Base-by-base conservation (phyloP, 2,797 vertebrate species). In the Myiotriccus ornatus region DNA sequence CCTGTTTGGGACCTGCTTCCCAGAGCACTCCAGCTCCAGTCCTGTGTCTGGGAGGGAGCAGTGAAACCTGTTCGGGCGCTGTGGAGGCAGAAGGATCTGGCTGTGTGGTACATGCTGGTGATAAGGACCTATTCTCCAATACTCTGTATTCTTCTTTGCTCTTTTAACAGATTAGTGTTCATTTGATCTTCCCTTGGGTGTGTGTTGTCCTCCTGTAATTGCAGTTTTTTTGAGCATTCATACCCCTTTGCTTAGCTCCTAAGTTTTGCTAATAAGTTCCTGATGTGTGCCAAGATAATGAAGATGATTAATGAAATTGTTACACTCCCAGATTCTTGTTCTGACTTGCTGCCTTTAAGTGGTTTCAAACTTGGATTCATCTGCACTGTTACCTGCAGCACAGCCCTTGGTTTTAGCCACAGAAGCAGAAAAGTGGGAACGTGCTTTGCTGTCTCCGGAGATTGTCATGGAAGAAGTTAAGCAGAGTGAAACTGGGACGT, bases 291-390 rank as follows among this genome's bases (percentile, higher is more conserved):
- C 83, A 79, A 90, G 89, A 94, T 95, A 95, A 89, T 34, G 77
- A 80, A 83, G 91, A 89, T 95, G 94, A 97, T 95, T 95, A 96
- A 97, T 95, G 90, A 94, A 95, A 97, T 73, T 22, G 82, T 84
- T 95, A 71, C 90, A 83, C 95, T 95, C 95, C 95, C 93, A 89
- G 87, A 82, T 95, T 96, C 93, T 87, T 96, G 95, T 97, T 89
- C 49, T 89, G 63, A 91, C 89, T 90, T 28, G 95, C 64, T 74
- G 43, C 47, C 74, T 90, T 80, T 57, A 87, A 77, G 83, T 94
- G 70, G 63, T 91, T 96, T 93, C 87, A 77, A 44, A 74, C 67
- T 84, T 60, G 90, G 67, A 74, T 88, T 84, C 21, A 13, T 70
- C 64, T 60, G 41, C 56, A 6, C 32, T 84, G 77, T 79, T 97